Conservation (phyloP, 2,113 vertebrate species). For the Eulemur macaco region DNA sequence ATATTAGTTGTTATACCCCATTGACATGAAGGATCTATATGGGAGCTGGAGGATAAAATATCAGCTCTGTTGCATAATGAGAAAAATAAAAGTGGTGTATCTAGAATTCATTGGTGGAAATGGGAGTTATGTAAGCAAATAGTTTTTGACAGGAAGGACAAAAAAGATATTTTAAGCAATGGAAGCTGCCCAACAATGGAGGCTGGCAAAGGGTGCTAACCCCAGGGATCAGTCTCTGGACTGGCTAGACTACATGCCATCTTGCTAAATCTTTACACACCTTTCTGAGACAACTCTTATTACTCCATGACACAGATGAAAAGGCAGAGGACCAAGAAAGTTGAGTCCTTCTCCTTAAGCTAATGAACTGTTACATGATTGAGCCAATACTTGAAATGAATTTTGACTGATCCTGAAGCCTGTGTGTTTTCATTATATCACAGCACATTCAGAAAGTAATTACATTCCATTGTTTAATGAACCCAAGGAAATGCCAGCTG, state of each 20-base stretch:
- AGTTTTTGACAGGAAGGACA: not conserved
- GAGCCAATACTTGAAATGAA: not conserved
- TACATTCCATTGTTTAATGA: not conserved
- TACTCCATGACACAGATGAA: not conserved
- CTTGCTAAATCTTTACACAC: not conserved
- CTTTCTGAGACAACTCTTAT: not conserved
- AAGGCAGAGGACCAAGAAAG: not conserved
- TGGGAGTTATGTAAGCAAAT: not conserved
- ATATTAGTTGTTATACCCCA: not conserved
- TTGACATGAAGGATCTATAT: not conserved
- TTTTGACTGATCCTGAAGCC: not conserved
- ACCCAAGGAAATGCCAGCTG: not conserved
- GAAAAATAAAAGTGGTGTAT: not conserved
- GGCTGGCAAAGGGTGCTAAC: not conserved
- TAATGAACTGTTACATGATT: not conserved
- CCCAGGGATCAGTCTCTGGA: not conserved
- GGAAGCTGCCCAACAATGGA: not conserved
- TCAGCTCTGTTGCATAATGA: not conserved
- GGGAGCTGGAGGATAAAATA: not conserved
- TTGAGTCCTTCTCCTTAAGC: not conserved
- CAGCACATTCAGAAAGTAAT: not conserved
- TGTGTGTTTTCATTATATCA: not conserved
- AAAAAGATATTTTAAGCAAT: not conserved
- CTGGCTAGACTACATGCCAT: fast-evolving
- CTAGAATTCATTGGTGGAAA: not conserved